A percentile compares a stretch with the other conserved stretches of the same genome.
Evolutionary conservation across 1,140 invertebrate species (phyloP).

Genomic region (Pogonus chalceus): DNA sequence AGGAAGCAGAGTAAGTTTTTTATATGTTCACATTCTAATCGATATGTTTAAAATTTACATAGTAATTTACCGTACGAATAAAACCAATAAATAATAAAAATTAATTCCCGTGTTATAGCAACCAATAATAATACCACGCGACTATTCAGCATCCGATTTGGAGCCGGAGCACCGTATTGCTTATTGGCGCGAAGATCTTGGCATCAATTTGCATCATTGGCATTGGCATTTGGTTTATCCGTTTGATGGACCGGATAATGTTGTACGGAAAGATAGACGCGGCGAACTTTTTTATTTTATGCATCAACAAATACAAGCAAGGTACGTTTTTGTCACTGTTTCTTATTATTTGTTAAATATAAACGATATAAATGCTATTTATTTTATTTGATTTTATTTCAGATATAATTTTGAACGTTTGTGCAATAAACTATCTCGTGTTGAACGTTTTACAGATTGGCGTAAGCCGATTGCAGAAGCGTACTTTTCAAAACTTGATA

Average conservation of each 20-base stretch:
- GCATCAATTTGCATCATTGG: slow-evolving; percentile 72
- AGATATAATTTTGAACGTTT: slow-evolving; percentile 64
- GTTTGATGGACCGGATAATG: slow-evolving; percentile 45
- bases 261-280: slow-evolving; percentile 57
- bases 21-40: background rate
- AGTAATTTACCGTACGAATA: background rate
- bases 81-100: background rate
- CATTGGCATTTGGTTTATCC: slow-evolving; percentile 78
- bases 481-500: slow-evolving; percentile 30
- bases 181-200: slow-evolving; percentile 65
- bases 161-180: slow-evolving; percentile 65
- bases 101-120: slow-evolving; percentile 21
- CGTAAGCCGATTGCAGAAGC: slow-evolving; percentile 24
- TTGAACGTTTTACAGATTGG: slow-evolving; percentile 18
- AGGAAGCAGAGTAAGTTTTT: slow-evolving; percentile 47
- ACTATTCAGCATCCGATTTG: slow-evolving; percentile 63
- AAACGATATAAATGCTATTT: background rate
- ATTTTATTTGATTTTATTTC: slow-evolving; percentile 30
- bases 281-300: slow-evolving; percentile 72
- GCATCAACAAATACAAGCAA: slow-evolving; percentile 62
- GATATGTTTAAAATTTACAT: background rate
- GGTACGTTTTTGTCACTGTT: no score
- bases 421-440: slow-evolving; percentile 44
- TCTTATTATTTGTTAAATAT: background rate
- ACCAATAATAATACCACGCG: slow-evolving; percentile 56